Conservation (phyloP, 2,113 vertebrate genomes). For the Halichoeres trimaculatus region DNA sequence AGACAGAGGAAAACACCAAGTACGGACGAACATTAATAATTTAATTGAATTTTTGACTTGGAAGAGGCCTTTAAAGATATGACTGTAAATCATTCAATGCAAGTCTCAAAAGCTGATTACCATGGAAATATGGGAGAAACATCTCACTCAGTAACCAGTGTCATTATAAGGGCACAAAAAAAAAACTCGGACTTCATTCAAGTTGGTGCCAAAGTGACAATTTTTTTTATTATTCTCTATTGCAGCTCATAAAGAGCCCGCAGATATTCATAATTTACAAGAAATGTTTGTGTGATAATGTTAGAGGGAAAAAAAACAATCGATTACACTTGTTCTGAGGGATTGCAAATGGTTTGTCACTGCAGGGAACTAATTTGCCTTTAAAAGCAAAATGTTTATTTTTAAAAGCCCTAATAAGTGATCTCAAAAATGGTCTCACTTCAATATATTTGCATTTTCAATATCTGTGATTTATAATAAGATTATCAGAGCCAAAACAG, state of each 20-base stretch:
- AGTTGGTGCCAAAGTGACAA: not conserved
- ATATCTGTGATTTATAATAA: no score
- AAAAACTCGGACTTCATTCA: constrained; percentile 20
- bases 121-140: not conserved
- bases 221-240: not conserved
- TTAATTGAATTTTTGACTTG: constrained; percentile 2
- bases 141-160: constrained; percentile 9
- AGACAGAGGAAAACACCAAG: not conserved
- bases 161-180: constrained; percentile 30
- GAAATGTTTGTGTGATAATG: constrained; percentile 14
- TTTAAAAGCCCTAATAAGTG: no score
- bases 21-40: not conserved
- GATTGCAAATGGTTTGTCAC: not conserved
- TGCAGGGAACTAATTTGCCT: not conserved
- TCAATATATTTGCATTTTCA: no score
- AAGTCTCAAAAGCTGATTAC: constrained; percentile 1
- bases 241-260: not conserved
- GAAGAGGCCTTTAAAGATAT: not conserved
- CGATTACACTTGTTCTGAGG: no score
- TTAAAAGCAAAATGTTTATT: no score
- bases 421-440: no score
- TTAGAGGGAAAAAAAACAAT: constrained; percentile 15
- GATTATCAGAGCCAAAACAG: no score
- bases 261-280: constrained; percentile 4
- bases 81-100: constrained; percentile 16